Evolutionary conservation across 2,888 invertebrate species (phyloP).

Genomic region (Leptopilina drosophilae): DNA sequence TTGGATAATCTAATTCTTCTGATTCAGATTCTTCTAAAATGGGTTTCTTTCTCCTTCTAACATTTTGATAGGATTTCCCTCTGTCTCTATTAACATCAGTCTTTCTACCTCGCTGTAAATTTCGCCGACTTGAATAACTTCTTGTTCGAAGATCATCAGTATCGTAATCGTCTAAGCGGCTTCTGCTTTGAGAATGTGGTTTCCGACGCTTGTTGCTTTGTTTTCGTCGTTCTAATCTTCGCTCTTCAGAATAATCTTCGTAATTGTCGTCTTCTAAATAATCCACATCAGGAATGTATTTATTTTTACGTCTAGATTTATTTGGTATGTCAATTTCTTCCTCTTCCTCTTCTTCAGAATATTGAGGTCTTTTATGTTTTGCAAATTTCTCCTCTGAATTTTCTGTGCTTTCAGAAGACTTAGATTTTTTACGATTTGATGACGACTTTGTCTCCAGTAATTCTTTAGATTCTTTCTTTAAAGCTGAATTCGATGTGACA

Average conservation of each 20-base stretch:
- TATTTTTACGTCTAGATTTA: conserved; percentile 19
- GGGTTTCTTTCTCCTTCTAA: conserved; percentile 21
- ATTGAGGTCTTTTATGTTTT: conserved; percentile 46
- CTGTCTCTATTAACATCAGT: conserved; percentile 21
- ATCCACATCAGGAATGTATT: conserved; percentile 1
- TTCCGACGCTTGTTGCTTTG: conserved; percentile 29
- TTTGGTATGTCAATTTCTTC: not conserved
- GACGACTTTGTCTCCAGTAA: conserved; percentile 47
- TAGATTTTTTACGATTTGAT: conserved; percentile 47
- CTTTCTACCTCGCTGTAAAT: conserved; percentile 18
- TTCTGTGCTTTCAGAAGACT: conserved; percentile 35
- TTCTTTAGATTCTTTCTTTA: conserved; percentile 41
- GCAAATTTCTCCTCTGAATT: conserved; percentile 43
- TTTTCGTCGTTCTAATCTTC: conserved; percentile 7
- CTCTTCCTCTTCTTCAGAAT: conserved; percentile 43
- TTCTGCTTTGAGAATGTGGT: conserved; percentile 21
- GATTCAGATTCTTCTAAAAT: conserved; percentile 11
- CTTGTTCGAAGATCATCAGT: conserved; percentile 36
- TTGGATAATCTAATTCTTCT: conserved; percentile 34
- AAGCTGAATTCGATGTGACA: not conserved
- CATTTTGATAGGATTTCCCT: conserved; percentile 6
- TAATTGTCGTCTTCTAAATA: conserved; percentile 45
- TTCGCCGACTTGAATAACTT: conserved; percentile 16
- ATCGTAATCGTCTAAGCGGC: conserved; percentile 6
- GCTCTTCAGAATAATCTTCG: conserved; percentile 45